phyloP scores from a whole-genome alignment of 2,113 vertebrate species.

The Cebus imitator region DNA sequence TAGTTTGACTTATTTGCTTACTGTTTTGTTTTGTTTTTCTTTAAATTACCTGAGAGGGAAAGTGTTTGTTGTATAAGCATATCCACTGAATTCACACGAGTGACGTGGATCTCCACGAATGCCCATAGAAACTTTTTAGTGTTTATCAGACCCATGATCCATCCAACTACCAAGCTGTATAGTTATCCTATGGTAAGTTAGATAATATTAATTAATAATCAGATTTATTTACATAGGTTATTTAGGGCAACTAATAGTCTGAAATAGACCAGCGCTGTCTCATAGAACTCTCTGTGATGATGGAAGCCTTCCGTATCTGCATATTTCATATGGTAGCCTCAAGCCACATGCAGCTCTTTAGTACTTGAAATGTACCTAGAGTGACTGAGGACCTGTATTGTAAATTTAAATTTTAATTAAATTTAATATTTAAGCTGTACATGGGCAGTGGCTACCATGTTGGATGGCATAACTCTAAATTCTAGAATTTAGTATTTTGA shows the following conservation, averaged over 20 bases:
- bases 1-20: neutral
- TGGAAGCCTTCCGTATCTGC: neutral
- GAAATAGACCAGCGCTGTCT: neutral
- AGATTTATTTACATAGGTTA: neutral
- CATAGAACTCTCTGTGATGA: neutral
- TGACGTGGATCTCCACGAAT: neutral
- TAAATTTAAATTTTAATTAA: neutral
- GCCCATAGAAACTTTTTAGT: neutral
- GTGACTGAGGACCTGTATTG: neutral
- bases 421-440: neutral
- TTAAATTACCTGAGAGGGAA: neutral
- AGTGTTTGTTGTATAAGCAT: neutral
- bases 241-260: neutral
- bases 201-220: neutral
- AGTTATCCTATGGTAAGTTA: neutral
- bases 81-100: neutral
- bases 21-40: conserved; percentile 2
- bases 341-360: neutral
- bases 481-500: neutral
- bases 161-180: neutral
- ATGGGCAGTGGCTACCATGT: neutral
- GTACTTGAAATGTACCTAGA: neutral
- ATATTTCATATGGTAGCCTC: neutral
- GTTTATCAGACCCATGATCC: neutral
- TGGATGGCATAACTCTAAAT: neutral